Base-by-base conservation (phyloP, 2,888 invertebrate species). In the Azorinus chamasolen region DNA sequence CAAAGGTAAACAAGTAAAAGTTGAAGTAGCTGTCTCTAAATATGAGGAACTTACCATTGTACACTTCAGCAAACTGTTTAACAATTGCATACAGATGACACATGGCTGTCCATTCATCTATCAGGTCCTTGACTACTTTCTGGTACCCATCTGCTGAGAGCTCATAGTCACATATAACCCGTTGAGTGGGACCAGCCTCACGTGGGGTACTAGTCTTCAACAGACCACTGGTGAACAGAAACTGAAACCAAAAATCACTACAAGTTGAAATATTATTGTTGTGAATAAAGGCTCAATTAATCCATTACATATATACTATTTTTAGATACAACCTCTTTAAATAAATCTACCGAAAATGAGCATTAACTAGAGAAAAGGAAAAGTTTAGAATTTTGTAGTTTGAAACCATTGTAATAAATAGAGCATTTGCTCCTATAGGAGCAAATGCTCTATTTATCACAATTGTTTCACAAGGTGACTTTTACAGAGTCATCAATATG, bases 61-160 rank as follows among this genome's bases (percentile, higher is more conserved):
- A 95, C 80, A 96, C 95, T 87, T 96, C 96, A 69, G 96, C 96
- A 89, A 98, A 95, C 89, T 97, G 96, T 83, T 97, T 95, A 0
- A 98, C 96, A 50, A 98, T 94, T 0, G 96, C 95, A 91, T 98
- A 98, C 1, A 99, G 95, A 88, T 97, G 96, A 14, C 97, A 97
- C 87, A 98, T 97, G 89, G 97, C 96, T 1, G 96, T 95, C 98
- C 98, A 99, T 93, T 99, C 98, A 63, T 96, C 96, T 14, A 98
- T 94, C 80, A 98, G 94, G 3, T 96, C 95, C 86, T 97, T 97
- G 0, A 98, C 97, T 5, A 97, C 97, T 90, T 96, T 96, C 14
- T 95, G 94, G 37, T 95, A 94, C 8, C 96, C 95, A 77, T 97
- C 97, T 68, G 96, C 95, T n/a, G 96, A 96, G 95, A 98, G 95